These are phyloP conservation scores for Luffia ferchaultella DNA, from an alignment of 2,888 invertebrate genomes.

Conservation along the genomic window DNA sequence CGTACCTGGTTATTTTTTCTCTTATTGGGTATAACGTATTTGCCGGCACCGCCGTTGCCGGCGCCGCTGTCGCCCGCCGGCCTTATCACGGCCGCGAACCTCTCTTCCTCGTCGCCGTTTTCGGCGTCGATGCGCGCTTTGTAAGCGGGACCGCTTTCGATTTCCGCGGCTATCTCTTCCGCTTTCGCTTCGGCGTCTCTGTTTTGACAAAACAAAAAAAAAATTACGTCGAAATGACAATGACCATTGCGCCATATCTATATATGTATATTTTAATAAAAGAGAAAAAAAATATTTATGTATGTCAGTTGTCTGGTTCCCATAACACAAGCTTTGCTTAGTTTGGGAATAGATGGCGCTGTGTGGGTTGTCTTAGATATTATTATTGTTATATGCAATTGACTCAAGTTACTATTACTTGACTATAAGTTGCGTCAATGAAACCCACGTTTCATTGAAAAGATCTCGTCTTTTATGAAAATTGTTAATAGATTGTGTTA, in stretches of 20 bases:
- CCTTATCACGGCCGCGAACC: conserved; percentile 85
- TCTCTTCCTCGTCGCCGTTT: conserved; percentile 91
- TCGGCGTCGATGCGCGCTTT: conserved; percentile 85
- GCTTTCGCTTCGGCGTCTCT: conserved; percentile 85
- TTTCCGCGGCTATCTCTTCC: conserved; percentile 90
- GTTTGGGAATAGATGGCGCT: no score
- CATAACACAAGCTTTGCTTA: no score
- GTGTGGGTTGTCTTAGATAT: no score
- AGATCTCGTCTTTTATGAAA: neutral
- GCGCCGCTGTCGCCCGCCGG: conserved; percentile 68
- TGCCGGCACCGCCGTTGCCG: conserved; percentile 48
- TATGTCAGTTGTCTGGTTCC: no score
- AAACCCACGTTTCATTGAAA: neutral
- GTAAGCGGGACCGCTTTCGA: conserved; percentile 85
- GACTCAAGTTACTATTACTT: no score
- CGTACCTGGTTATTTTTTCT: conserved; percentile 70
- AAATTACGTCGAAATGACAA: neutral
- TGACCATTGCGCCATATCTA: no score
- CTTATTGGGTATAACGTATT: conserved; percentile 82
- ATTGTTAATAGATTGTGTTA: no score
- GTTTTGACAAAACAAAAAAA: no score
- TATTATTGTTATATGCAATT: no score
- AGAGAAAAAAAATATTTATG: neutral
- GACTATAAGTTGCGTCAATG: no score
- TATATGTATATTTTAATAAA: no score